Percentiles rank a stretch among this genome's conserved stretches.
Conservation (phyloP, 2,888 invertebrate species). For the Heliconius ethilla region DNA sequence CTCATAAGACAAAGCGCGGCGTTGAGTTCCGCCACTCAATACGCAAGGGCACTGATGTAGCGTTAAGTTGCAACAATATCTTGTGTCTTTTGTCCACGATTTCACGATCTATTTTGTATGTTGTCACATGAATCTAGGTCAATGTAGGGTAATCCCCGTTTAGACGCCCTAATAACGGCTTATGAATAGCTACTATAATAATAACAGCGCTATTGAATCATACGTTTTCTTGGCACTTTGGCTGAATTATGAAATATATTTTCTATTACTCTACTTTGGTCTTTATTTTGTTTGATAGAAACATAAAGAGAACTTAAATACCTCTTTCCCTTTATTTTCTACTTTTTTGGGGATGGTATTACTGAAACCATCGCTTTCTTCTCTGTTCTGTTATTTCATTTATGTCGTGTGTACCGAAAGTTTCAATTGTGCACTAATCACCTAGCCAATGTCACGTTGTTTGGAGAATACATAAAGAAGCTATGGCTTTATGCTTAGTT, state of each 20-base stretch:
- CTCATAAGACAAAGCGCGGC: not conserved
- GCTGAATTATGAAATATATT: not conserved
- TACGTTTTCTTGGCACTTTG: conserved; percentile 1
- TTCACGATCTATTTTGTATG: not conserved
- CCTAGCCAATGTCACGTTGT: too few relatives aligned
- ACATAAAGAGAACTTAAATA: not conserved
- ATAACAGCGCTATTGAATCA: not conserved
- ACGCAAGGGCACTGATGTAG: not conserved
- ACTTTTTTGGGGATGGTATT: not conserved
- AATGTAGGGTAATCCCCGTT: conserved; percentile 18
- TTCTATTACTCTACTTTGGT: not conserved
- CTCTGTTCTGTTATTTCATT: too few relatives aligned
- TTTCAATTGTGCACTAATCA: too few relatives aligned
- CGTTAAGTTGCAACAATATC: not conserved
- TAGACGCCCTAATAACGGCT: conserved; percentile 13
- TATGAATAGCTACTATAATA: conserved; percentile 8
- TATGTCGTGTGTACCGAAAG: too few relatives aligned
- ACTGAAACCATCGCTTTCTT: too few relatives aligned
- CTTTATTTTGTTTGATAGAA: not conserved
- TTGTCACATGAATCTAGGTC: not conserved
- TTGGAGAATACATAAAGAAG: too few relatives aligned
- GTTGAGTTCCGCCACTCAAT: not conserved
- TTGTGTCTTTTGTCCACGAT: not conserved
- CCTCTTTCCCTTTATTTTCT: not conserved
- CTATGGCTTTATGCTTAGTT: too few relatives aligned